Percentiles rank a stretch among this genome's conserved stretches.
Evolutionary conservation across 1,140 invertebrate genomes (phyloP).

Genomic region (Tetramorium alpestre): DNA sequence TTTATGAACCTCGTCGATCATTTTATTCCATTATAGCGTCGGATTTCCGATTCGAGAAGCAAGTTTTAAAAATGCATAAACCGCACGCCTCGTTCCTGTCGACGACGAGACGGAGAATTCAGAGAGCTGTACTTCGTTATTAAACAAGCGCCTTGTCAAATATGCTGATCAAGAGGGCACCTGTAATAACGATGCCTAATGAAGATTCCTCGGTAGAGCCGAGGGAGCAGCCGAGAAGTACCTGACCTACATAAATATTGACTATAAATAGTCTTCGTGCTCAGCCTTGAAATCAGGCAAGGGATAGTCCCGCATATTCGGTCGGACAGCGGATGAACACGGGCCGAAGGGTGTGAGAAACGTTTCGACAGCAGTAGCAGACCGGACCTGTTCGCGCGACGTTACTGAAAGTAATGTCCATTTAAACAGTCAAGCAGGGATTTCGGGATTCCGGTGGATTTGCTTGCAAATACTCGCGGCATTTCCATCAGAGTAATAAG

Average conservation of each 20-base stretch:
- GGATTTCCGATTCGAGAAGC: not conserved
- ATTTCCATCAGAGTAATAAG: conserved; percentile 4
- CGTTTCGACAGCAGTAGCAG: not conserved
- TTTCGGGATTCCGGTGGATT: not conserved
- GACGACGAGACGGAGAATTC: not conserved
- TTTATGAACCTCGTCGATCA: not conserved
- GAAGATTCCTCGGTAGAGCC: not conserved
- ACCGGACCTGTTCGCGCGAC: not conserved
- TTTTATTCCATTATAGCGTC: not conserved
- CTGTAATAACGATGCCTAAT: conserved; percentile 37
- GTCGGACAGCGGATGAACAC: not conserved
- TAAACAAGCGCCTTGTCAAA: conserved; percentile 36
- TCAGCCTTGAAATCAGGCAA: conserved; percentile 38
- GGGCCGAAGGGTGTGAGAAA: not conserved
- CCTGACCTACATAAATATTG: conserved; percentile 51
- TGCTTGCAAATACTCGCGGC: not conserved
- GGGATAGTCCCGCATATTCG: conserved; percentile 23
- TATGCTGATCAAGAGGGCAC: conserved; percentile 35
- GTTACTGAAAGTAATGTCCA: not conserved
- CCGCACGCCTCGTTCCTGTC: not conserved
- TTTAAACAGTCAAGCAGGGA: conserved; percentile 3
- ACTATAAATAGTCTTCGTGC: conserved; percentile 20
- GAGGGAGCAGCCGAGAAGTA: conserved; percentile 3
- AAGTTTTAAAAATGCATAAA: not conserved
- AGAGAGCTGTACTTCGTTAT: not conserved